Evolutionary conservation across 1,140 invertebrate genomes (phyloP).

Genomic region (Colletes latitarsis): DNA sequence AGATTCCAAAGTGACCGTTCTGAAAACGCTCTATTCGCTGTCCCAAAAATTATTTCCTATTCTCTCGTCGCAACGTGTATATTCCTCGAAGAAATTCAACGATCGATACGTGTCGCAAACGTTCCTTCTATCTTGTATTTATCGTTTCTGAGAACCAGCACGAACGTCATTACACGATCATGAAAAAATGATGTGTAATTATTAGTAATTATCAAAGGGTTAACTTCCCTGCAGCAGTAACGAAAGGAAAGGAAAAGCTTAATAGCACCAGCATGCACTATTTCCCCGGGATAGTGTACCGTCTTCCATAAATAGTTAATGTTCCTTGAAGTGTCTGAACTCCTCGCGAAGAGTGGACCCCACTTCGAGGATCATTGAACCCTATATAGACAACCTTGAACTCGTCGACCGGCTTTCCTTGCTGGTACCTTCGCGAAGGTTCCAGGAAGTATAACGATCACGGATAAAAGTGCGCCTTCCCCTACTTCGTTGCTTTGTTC

Average conservation of each 20-base stretch:
- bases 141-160: not conserved
- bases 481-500: slow-evolving; percentile 39
- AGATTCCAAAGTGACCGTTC: not conserved
- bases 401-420: slow-evolving; percentile 67
- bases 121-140: not conserved
- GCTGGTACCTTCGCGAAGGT: slow-evolving; percentile 60
- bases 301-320: slow-evolving; percentile 55
- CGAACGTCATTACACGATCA: not conserved
- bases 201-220: slow-evolving; percentile 10
- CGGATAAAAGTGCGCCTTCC: slow-evolving; percentile 46
- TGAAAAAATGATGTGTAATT: slow-evolving; percentile 16
- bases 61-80: too few relatives aligned
- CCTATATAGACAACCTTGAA: slow-evolving; percentile 61
- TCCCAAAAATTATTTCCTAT: not conserved
- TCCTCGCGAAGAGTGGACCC: slow-evolving; percentile 43
- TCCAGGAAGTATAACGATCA: slow-evolving; percentile 68
- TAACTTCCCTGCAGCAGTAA: too few relatives aligned
- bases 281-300: slow-evolving; percentile 12
- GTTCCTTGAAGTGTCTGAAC: slow-evolving; percentile 29
- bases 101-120: not conserved
- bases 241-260: not conserved
- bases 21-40: not conserved
- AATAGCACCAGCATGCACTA: slow-evolving; percentile 12
- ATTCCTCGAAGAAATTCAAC: not conserved
- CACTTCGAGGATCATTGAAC: slow-evolving; percentile 60